phyloP scores from a whole-genome alignment of 2,888 invertebrate species.

The Sphinx pinastri region DNA sequence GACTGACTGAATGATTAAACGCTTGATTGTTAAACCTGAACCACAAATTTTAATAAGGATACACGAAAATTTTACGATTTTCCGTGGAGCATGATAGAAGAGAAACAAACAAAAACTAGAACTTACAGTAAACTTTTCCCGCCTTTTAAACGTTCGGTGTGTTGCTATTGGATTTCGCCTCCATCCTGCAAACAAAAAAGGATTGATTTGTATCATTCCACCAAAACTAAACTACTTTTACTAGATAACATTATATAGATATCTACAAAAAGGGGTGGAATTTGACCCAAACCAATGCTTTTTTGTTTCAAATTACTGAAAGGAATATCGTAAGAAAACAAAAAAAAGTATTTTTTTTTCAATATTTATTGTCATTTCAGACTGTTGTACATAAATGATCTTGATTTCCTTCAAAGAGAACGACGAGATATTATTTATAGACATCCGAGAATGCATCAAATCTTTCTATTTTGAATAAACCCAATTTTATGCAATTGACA shows the following conservation, averaged over 20 bases:
- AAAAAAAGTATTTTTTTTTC: background rate
- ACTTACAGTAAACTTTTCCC: constrained; percentile 11
- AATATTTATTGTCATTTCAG: no score
- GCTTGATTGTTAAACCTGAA: background rate
- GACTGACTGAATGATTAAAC: background rate
- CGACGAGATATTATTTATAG: no score
- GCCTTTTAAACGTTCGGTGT: background rate
- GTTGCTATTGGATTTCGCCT: constrained; percentile 30
- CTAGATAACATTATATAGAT: constrained; percentile 40
- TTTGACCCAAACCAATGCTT: constrained; percentile 74
- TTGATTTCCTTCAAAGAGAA: no score
- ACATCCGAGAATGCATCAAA: no score
- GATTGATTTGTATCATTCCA: constrained; percentile 72
- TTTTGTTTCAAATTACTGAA: constrained; percentile 36
- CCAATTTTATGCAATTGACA: no score
- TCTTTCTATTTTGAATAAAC: no score
- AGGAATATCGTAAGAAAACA: background rate
- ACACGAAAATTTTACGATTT: background rate
- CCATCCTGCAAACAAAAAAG: constrained; percentile 66
- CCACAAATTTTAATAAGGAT: background rate
- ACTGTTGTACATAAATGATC: no score
- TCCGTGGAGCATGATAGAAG: background rate
- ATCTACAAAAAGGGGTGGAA: constrained; percentile 59
- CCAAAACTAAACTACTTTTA: constrained; percentile 47
- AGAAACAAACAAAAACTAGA: background rate